phyloP scores from a whole-genome alignment of 92 coral and sea anemone species.

The Pocillopora grandis region DNA sequence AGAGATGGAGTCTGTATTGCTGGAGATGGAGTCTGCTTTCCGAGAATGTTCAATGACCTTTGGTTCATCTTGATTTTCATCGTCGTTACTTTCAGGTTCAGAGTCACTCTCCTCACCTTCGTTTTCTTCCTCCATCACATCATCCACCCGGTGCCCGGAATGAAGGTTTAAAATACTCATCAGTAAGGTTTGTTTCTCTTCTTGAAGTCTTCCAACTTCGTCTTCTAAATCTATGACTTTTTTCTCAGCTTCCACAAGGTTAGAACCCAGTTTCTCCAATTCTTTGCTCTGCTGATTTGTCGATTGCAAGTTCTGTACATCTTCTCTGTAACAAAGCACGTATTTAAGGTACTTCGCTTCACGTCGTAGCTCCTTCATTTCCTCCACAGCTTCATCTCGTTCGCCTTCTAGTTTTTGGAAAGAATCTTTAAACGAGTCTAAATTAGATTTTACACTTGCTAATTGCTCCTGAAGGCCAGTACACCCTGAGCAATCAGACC shows the following conservation, averaged over 20 bases:
- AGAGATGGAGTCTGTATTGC: neutral
- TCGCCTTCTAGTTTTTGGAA: constrained; percentile 68
- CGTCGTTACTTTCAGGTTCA: constrained; percentile 39
- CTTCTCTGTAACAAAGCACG: constrained; percentile 92
- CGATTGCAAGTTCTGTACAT: constrained; percentile 76
- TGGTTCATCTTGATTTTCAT: constrained; percentile 14
- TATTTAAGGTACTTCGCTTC: constrained; percentile 91
- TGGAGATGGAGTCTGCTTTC: neutral
- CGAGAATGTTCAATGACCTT: neutral
- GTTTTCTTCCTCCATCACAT: constrained; percentile 45
- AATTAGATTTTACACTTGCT: constrained; percentile 43
- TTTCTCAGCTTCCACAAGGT: constrained; percentile 82
- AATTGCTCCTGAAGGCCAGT: constrained; percentile 50
- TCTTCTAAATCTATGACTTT: constrained; percentile 83
- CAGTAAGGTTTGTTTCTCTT: constrained; percentile 83
- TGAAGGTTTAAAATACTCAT: constrained; percentile 72
- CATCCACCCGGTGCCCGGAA: constrained; percentile 58
- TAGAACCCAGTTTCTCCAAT: constrained; percentile 75
- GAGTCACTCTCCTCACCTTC: constrained; percentile 53
- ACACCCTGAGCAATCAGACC: constrained; percentile 58
- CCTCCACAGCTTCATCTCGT: constrained; percentile 69
- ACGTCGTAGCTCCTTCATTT: constrained; percentile 71
- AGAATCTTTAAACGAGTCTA: constrained; percentile 47
- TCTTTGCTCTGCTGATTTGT: constrained; percentile 67
- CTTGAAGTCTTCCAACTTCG: constrained; percentile 84